These are phyloP conservation scores for Mellilla xanthometata DNA, from an alignment of 2,888 invertebrate species.

Conservation along the genomic window DNA sequence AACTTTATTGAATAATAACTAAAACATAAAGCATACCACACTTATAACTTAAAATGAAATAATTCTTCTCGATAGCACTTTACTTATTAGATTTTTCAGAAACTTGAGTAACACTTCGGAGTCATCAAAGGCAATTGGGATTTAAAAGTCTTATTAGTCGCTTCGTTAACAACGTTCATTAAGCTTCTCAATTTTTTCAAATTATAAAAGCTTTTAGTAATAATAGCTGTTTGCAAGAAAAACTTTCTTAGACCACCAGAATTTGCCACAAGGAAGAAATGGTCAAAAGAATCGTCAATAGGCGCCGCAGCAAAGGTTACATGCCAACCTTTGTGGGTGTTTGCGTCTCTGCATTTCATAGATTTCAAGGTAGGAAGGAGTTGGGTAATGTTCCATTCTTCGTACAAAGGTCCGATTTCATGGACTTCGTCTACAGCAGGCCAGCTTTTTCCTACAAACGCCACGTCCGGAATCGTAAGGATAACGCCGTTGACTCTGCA, in stretches of 20 bases:
- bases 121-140: no score
- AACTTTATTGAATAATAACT: no score
- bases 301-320: background rate
- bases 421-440: background rate
- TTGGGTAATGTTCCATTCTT: background rate
- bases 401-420: background rate
- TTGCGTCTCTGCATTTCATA: background rate
- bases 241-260: background rate
- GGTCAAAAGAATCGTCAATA: background rate
- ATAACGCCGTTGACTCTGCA: background rate
- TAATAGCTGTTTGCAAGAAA: conserved; percentile 2
- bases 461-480: background rate
- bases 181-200: background rate
- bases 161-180: background rate
- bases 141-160: background rate
- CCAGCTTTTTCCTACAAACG: background rate
- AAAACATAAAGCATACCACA: no score
- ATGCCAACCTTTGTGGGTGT: background rate
- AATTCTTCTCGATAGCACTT: no score
- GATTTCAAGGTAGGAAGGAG: background rate
- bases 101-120: no score
- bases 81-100: no score
- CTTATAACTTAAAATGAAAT: no score
- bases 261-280: conserved; percentile 1
- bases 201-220: background rate